A percentile compares a stretch with the other conserved stretches of the same genome.
These are phyloP conservation scores for Dermolepida albohirtum DNA, from an alignment of 2,888 invertebrate genomes.

Conservation along the genomic window DNA sequence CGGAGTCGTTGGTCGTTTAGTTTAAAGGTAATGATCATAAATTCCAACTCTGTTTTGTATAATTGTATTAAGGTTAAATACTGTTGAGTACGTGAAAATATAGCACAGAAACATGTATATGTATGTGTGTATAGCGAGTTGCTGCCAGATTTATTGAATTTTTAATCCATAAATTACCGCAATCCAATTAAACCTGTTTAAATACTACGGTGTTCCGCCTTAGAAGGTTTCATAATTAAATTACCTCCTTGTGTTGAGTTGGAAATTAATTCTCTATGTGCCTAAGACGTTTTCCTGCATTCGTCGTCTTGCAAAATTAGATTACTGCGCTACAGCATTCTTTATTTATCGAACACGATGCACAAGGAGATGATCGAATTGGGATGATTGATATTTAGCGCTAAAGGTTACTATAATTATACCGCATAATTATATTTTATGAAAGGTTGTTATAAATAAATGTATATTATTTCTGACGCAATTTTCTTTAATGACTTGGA, in stretches of 20 bases:
- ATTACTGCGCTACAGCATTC: slow-evolving; percentile 18
- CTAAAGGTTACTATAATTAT: too few species aligned
- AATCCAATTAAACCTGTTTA: slow-evolving; percentile 53
- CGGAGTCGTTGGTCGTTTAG: slow-evolving; percentile 28
- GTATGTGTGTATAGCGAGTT: slow-evolving; percentile 1
- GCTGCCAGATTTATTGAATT: slow-evolving; percentile 50
- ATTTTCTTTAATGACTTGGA: too few species aligned
- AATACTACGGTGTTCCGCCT: slow-evolving; percentile 49
- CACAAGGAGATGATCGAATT: slow-evolving; percentile 26
- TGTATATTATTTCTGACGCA: too few species aligned
- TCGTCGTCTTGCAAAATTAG: slow-evolving; percentile 34
- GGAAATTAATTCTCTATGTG: slow-evolving; percentile 31
- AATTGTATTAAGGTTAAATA: slow-evolving; percentile 37
- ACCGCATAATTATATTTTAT: too few species aligned
- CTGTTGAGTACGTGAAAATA: slow-evolving; percentile 24
- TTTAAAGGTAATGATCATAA: slow-evolving; percentile 35
- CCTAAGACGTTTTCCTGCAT: slow-evolving; percentile 33
- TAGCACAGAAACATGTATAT: slow-evolving; percentile 17
- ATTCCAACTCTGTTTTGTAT: slow-evolving; percentile 30
- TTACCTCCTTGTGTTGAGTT: slow-evolving; percentile 46
- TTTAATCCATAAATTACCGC: slow-evolving; percentile 52
- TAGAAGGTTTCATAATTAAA: slow-evolving; percentile 52
- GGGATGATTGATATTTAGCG: slow-evolving; percentile 20
- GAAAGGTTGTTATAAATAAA: too few species aligned
- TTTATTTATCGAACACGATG: slow-evolving; percentile 24